These are phyloP conservation scores for Aphaenogaster ashmeadi DNA, from an alignment of 1,140 invertebrate species.

Conservation along the genomic window DNA sequence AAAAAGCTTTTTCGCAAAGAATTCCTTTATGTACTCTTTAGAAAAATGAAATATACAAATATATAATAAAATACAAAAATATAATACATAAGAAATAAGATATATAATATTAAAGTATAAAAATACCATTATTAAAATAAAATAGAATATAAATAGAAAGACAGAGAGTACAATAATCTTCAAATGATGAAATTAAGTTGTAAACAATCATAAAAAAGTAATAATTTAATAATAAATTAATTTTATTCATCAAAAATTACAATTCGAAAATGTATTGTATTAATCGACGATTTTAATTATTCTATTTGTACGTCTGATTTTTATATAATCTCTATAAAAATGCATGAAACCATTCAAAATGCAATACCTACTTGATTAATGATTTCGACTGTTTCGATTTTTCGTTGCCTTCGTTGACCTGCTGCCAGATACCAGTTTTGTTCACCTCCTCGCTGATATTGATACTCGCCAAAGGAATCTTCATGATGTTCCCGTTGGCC, in stretches of 20 bases:
- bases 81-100: not conserved
- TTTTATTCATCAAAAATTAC: not conserved
- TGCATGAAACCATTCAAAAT: not conserved
- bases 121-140: not conserved
- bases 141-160: not conserved
- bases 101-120: not conserved
- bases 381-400: conserved; percentile 83
- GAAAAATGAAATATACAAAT: not conserved
- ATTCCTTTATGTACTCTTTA: not conserved
- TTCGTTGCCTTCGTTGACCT: conserved; percentile 92
- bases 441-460: conserved; percentile 98
- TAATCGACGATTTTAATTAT: not conserved
- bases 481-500: conserved; percentile 97
- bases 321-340: conserved; percentile 1
- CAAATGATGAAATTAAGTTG: not conserved
- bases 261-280: not conserved
- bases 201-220: not conserved
- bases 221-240: not conserved
- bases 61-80: not conserved
- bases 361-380: conserved; percentile 81
- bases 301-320: not conserved
- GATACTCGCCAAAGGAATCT: conserved; percentile 95
- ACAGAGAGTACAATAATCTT: not conserved
- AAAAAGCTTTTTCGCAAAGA: not conserved
- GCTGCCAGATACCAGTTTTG: conserved; percentile 97